Percentiles rank a stretch among this genome's conserved stretches.
Conservation (phyloP, 2,113 vertebrate genomes). For the Stegastes partitus region DNA sequence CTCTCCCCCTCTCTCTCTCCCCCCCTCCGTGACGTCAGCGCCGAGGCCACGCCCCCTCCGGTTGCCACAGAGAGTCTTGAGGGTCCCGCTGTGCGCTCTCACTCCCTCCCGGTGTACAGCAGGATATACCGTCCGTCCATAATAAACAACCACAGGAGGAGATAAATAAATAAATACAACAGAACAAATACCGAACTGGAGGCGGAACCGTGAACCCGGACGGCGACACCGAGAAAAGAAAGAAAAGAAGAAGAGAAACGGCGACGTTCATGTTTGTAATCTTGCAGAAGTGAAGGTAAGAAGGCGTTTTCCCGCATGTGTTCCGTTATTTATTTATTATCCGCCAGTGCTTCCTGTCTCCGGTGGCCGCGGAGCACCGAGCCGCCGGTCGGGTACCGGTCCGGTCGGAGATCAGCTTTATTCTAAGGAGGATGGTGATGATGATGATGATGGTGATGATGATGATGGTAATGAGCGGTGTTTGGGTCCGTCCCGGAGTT, state of each 20-base stretch:
- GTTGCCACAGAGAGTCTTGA: conserved; percentile 71
- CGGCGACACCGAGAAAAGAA: not conserved
- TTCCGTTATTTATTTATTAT: conserved; percentile 5
- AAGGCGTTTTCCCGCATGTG: conserved; percentile 31
- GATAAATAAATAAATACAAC: not conserved
- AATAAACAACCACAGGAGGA: conserved; percentile 9
- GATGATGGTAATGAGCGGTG: no score
- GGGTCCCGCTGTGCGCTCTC: conserved; percentile 73
- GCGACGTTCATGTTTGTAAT: conserved; percentile 59
- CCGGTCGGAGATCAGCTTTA: no score
- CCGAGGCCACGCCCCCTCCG: conserved; percentile 74
- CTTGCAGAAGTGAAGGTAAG: conserved; percentile 80
- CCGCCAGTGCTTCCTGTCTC: not conserved
- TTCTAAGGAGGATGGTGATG: no score
- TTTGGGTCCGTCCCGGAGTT: no score
- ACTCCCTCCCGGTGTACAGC: conserved; percentile 66
- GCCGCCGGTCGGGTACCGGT: no score
- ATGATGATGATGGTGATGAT: no score
- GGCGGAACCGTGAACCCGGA: conserved; percentile 9
- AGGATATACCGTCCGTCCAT: conserved; percentile 49
- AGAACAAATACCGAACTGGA: not conserved
- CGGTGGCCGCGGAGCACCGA: not conserved
- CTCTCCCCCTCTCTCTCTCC: conserved; percentile 3
- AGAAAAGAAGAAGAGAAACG: not conserved
- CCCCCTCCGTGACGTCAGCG: conserved; percentile 72